Evolutionary conservation across 2,113 vertebrate genomes (phyloP).

Genomic region (Tragulus kanchil): DNA sequence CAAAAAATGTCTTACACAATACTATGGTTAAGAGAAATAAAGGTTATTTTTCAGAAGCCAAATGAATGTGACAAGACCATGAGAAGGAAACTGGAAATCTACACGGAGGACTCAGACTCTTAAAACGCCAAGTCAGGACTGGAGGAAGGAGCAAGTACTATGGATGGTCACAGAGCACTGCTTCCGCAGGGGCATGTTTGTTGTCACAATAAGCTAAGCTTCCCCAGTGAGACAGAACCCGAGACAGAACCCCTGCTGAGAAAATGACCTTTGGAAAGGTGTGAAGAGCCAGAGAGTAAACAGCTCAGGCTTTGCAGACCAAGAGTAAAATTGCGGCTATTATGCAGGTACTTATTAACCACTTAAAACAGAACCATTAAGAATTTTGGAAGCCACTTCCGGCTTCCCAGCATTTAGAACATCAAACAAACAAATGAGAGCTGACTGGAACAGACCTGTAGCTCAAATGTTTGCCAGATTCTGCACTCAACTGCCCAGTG

Average conservation of each 20-base stretch:
- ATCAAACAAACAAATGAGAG: neutral
- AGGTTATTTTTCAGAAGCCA: neutral
- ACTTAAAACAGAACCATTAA: neutral
- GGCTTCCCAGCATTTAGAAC: neutral
- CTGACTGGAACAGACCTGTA: neutral
- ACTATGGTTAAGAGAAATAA: neutral
- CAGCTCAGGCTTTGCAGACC: neutral
- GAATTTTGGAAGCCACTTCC: neutral
- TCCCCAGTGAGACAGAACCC: neutral
- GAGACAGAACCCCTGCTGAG: neutral
- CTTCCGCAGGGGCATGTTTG: neutral
- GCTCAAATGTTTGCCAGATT: neutral
- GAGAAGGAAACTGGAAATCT: neutral
- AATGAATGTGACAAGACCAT: neutral
- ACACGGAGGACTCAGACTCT: neutral
- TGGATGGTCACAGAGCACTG: rapidly evolving
- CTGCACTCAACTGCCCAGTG: neutral
- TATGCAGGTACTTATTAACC: neutral
- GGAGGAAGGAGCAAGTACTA: neutral
- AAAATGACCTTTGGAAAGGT: neutral
- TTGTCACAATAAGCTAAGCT: neutral
- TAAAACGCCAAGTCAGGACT: neutral
- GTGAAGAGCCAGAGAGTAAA: neutral
- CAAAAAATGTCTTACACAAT: neutral
- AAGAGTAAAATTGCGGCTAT: neutral